Conservation (phyloP, 2,888 invertebrate genomes). For the Pollenia griseotomentosa region DNA sequence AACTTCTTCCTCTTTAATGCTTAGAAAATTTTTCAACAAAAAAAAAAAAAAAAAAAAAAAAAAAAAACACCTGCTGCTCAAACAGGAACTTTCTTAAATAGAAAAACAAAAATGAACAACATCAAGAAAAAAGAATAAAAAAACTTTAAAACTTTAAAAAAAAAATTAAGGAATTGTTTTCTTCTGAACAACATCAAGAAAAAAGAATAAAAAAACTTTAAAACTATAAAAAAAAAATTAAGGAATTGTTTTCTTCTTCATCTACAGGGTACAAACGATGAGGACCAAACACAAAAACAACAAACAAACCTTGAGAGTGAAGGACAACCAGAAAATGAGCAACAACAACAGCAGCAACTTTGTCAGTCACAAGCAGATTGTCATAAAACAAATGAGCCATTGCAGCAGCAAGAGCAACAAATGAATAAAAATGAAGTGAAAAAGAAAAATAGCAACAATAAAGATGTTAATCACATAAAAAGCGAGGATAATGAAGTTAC, state of each 20-base stretch:
- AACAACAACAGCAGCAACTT: slow-evolving; percentile 50
- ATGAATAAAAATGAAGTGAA: slow-evolving; percentile 60
- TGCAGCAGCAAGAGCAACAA: slow-evolving; percentile 64
- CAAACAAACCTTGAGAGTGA: slow-evolving; percentile 58
- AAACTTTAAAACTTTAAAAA: not conserved
- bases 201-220: not conserved
- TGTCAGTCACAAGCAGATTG: slow-evolving; percentile 33
- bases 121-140: not conserved
- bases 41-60: no score
- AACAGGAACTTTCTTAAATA: slow-evolving; percentile 14
- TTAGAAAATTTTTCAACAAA: not conserved
- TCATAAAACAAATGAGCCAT: slow-evolving; percentile 58
- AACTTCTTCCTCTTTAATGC: not conserved
- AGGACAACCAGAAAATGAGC: slow-evolving; percentile 63
- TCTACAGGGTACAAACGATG: slow-evolving; percentile 45
- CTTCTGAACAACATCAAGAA: slow-evolving; percentile 8
- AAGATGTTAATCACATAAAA: slow-evolving; percentile 45
- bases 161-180: slow-evolving; percentile 36
- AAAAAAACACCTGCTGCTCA: slow-evolving; percentile 33
- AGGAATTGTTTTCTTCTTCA: slow-evolving; percentile 35
- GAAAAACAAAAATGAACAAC: not conserved
- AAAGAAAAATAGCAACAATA: slow-evolving; percentile 44
- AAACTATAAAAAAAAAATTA: slow-evolving; percentile 23
- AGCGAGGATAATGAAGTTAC: slow-evolving; percentile 23
- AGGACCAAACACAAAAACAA: slow-evolving; percentile 33